Base-by-base conservation (phyloP, 2,888 invertebrate genomes). In the Cabera pusaria region DNA sequence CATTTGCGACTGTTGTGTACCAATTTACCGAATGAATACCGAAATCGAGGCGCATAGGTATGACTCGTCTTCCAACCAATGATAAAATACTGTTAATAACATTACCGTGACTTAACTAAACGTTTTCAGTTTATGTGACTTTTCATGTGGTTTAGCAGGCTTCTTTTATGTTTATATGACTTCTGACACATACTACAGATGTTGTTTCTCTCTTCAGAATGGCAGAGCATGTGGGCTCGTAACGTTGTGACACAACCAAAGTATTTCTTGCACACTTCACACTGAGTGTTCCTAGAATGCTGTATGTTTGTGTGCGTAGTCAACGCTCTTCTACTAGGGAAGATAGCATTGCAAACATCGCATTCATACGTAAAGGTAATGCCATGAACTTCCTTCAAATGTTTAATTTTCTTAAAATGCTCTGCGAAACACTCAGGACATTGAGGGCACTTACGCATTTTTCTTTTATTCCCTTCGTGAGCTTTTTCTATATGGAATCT, bases 121-220 rank as follows among this genome's bases (percentile, higher is more conserved):
- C 60, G 55, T 0, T 62, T 63, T 0, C 54, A 63, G 9, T 59
- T 52, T 0, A 47, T 38, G 42, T 82, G 81, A 1, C 62, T 54
- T 11, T 74, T 64, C 61, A 86, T 63, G 41, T 91, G 91, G 11
- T 87, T 72, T 7, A 67, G 75, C 52, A 84, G 49, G 28, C 74
- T 81, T 39, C 74, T 86, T 49, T 87, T 85, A 21, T 89, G 86
- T 29, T 84, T 81, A 28, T 91, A 91, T 0, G 86, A 73, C 44
- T 90, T 90, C 18, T 81, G 73, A 37, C 91, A 91, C 1, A 86
- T 37, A 5, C 64, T 55, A 48, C 91, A 91, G 0, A 66, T 29
- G 18, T 64, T 77, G 38, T 73, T 76, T 25, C 72, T 64, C 21
- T 77, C 80, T 0, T 72, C 74, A 0, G 79, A 72, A 35, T 84